phyloP scores from a whole-genome alignment of 2,797 vertebrate species.

The Brachyrhaphis roseni region DNA sequence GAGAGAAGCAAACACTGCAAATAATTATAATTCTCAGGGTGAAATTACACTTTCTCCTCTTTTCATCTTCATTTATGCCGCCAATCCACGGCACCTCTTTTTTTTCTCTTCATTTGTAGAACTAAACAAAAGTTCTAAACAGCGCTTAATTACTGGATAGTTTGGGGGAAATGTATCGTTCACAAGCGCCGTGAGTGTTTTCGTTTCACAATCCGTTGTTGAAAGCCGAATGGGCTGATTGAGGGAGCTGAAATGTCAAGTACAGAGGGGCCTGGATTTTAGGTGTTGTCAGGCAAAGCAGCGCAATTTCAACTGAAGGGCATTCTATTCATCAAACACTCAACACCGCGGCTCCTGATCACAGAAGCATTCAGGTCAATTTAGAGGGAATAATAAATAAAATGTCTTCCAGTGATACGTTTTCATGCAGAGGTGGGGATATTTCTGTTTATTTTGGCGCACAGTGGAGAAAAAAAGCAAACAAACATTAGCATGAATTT shows the following conservation, averaged over 20 bases:
- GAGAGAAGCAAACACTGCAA: slow-evolving; percentile 39
- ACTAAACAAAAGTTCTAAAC: slow-evolving; percentile 27
- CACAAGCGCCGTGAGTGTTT: slow-evolving; percentile 58
- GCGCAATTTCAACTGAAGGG: slow-evolving; percentile 68
- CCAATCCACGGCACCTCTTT: slow-evolving; percentile 22
- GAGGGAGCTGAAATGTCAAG: slow-evolving; percentile 73
- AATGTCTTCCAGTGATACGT: slow-evolving; percentile 38
- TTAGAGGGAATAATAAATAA: slow-evolving; percentile 47
- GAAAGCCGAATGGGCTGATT: slow-evolving; percentile 61
- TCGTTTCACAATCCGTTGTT: slow-evolving; percentile 54
- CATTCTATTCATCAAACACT: slow-evolving; percentile 68
- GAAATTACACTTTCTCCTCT: slow-evolving; percentile 30
- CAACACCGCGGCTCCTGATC: slow-evolving; percentile 48
- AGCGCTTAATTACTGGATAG: slow-evolving; percentile 48
- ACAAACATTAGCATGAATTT: slow-evolving; percentile 33
- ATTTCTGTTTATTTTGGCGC: slow-evolving; percentile 2
- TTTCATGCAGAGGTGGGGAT: slow-evolving; percentile 16
- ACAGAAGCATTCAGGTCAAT: slow-evolving; percentile 57
- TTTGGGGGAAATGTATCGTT: slow-evolving; percentile 63
- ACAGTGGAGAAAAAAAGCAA: slow-evolving; percentile 17
- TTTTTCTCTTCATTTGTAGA: not conserved
- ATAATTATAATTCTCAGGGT: slow-evolving; percentile 55
- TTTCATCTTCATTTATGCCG: slow-evolving; percentile 39
- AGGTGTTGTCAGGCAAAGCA: slow-evolving; percentile 66
- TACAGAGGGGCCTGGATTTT: slow-evolving; percentile 57